Percentiles rank a stretch among this genome's conserved stretches.
phyloP scores from a whole-genome alignment of 2,888 invertebrate species.

The Mesopsocus fuscifrons region DNA sequence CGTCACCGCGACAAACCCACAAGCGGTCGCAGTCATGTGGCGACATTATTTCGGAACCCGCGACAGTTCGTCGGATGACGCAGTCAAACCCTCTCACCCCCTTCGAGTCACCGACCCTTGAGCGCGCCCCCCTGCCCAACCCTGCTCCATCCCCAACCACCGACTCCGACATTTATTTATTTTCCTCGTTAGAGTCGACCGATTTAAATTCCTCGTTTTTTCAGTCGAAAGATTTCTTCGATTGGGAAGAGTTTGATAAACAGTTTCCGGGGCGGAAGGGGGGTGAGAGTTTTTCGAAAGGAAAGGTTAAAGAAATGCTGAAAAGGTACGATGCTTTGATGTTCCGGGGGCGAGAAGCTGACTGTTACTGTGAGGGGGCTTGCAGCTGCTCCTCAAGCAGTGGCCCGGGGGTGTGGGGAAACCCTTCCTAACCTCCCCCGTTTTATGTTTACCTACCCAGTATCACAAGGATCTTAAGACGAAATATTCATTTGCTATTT shows the following conservation, averaged over 20 bases:
- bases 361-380: neutral
- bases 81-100: neutral
- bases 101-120: neutral
- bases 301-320: neutral
- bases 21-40: too few species aligned
- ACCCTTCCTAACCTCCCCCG: too few species aligned
- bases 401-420: too few species aligned
- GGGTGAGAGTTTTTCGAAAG: neutral
- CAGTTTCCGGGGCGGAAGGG: neutral
- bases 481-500: too few species aligned
- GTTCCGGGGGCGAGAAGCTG: neutral
- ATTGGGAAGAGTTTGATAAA: constrained; percentile 9
- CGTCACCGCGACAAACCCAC: too few species aligned
- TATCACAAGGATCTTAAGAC: too few species aligned
- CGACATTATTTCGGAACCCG: too few species aligned
- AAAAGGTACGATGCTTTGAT: neutral
- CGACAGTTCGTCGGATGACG: too few species aligned
- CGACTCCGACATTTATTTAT: neutral
- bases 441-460: too few species aligned
- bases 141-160: neutral
- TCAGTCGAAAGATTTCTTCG: neutral
- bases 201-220: neutral
- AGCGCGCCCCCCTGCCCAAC: neutral
- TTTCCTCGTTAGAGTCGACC: neutral
- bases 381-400: too few species aligned